Percentiles rank a stretch among this genome's conserved stretches.
These are phyloP conservation scores for Recurvirostra avosetta DNA, from an alignment of 2,113 vertebrate species.

Conservation along the genomic window DNA sequence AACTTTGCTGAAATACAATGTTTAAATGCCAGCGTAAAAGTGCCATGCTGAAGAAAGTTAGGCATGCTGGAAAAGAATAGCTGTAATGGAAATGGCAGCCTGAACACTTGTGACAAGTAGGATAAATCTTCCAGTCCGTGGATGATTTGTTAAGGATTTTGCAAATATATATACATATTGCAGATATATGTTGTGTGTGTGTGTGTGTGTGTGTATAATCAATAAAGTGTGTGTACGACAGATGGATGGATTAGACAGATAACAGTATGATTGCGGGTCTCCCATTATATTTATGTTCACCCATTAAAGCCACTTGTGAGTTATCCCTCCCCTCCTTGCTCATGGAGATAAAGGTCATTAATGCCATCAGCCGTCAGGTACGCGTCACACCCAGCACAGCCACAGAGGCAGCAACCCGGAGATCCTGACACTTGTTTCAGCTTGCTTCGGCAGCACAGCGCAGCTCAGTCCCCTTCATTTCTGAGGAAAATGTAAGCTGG, in stretches of 20 bases:
- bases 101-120: not conserved
- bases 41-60: not conserved
- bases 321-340: not conserved
- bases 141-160: conserved; percentile 36
- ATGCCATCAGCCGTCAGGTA: not conserved
- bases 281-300: conserved; percentile 1
- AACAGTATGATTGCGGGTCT: not conserved
- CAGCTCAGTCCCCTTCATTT: not conserved
- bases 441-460: accelerated
- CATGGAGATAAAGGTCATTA: not conserved
- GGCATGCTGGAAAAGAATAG: not conserved
- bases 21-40: not conserved
- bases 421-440: not conserved
- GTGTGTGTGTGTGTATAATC: not conserved
- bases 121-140: not conserved
- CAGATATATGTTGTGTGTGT: not conserved
- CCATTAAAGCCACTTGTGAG: conserved; percentile 12
- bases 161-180: not conserved
- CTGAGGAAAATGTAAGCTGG: not conserved
- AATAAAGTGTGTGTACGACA: not conserved
- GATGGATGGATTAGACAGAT: not conserved
- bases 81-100: not conserved
- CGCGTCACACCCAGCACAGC: not conserved
- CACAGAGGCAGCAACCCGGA: not conserved
- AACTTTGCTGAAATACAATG: not conserved